Base-by-base conservation (phyloP, 1,140 invertebrate species). In the Aphelenchoides fujianensis region DNA sequence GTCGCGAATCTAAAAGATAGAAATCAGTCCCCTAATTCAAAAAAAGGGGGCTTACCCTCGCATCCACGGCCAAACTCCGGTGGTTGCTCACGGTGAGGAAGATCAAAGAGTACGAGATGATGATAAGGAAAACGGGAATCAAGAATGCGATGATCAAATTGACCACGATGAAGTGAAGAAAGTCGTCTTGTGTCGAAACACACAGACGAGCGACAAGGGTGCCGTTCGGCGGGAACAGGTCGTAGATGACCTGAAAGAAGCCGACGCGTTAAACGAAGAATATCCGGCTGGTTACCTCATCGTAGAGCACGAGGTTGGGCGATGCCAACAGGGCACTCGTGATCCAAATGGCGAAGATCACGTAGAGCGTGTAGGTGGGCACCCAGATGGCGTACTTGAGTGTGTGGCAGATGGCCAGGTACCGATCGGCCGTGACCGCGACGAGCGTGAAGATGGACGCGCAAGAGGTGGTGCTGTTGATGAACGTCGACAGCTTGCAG, bases 371-470 rank as follows among this genome's bases (percentile, higher is more conserved):
- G 70, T 72, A 76, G 1, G 70, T 66, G 16, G 75, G 69, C 27
- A 78, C 72, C 74, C 66, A 73, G 36, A 54, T 66, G 9, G 66
- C 55, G 66, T 77, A 78, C 59, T 84, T 80, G 37, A 82, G 70
- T 7, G 82, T 81, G 36, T 82, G 81, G 61, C 81, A 82, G 36
- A 82, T 82, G 16, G 81, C 81, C 34, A 82, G 62, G 48, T 84
- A 82, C 34, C 79, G 69, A 64, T 83, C 82, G 36, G 79, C 79
- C 48, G 69, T 70, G 23, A 70, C 54, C n/a, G 62, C 82, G 2
- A 82, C 81, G 36, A 82, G 68, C 1, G 81, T 82, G 68, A 82
- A 82, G 36, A 82, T 79, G 32, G 82, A 84, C 23, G 81, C 82
- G 66, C 80, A 82, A 28, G 77, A 78, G 35, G 81, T 82, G 3